Conservation (phyloP, 2,888 invertebrate species). For the Doris montereyensis region DNA sequence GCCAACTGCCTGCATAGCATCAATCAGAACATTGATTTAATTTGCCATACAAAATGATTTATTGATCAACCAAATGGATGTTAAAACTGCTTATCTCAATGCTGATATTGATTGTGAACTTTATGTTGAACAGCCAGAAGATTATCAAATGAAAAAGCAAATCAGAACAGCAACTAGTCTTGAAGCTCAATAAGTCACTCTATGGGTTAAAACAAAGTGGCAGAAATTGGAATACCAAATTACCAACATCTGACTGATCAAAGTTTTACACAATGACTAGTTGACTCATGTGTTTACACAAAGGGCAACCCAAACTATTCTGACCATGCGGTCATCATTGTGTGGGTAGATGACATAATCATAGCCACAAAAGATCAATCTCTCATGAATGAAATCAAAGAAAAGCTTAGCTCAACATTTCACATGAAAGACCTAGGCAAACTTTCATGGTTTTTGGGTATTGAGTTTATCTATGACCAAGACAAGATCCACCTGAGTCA, state of each 20-base stretch:
- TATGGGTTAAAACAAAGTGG: slow-evolving; percentile 49
- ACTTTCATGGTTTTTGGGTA: slow-evolving; percentile 40
- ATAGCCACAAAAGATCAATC: slow-evolving; percentile 21
- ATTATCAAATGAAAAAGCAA: slow-evolving; percentile 27
- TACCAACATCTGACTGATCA: slow-evolving; percentile 28
- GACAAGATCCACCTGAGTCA: slow-evolving; percentile 24
- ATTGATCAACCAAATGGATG: slow-evolving; percentile 47
- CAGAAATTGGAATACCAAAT: slow-evolving; percentile 45
- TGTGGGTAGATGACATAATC: slow-evolving; percentile 36
- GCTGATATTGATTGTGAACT: slow-evolving; percentile 47
- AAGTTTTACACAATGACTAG: neutral
- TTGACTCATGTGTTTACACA: slow-evolving; percentile 23
- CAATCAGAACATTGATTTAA: slow-evolving; percentile 46
- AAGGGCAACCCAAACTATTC: no score
- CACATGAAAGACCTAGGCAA: slow-evolving; percentile 45
- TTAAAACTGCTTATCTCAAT: slow-evolving; percentile 25
- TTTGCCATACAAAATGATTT: slow-evolving; percentile 42
- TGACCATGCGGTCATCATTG: neutral
- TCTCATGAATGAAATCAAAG: slow-evolving; percentile 3
- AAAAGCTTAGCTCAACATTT: slow-evolving; percentile 28
- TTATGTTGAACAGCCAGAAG: slow-evolving; percentile 46
- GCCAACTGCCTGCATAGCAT: slow-evolving; percentile 46
- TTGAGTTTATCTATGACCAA: slow-evolving; percentile 33
- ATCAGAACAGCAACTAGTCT: neutral
- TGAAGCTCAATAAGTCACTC: slow-evolving; percentile 36